A percentile compares a stretch with the other conserved stretches of the same genome.
These are phyloP conservation scores for Vireo altiloquus DNA, from an alignment of 2,113 vertebrate species.

Conservation along the genomic window DNA sequence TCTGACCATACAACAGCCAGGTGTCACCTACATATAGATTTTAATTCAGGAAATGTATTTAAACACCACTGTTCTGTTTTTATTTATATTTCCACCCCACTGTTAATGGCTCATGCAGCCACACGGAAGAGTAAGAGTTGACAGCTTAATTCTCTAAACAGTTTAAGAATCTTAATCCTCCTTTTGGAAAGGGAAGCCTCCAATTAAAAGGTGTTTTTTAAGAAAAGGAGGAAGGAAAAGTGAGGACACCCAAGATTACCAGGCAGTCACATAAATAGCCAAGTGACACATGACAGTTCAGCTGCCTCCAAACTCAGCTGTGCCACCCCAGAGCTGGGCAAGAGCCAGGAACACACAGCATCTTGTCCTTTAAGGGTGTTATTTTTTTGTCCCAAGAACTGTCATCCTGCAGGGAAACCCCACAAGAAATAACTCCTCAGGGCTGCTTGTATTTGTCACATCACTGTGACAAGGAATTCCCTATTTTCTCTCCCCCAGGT, in stretches of 20 bases:
- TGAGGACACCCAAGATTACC: neutral
- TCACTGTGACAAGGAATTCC: neutral
- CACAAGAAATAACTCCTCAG: neutral
- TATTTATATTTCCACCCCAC: rapidly evolving
- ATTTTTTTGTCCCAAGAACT: neutral
- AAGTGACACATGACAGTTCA: neutral
- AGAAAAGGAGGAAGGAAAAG: neutral
- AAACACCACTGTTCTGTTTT: neutral
- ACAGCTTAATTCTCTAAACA: neutral
- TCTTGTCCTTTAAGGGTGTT: neutral
- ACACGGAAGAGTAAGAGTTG: neutral
- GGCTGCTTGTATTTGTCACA: neutral
- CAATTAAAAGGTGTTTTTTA: neutral
- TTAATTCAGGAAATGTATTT: neutral
- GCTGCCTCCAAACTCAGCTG: neutral
- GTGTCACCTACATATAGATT: neutral
- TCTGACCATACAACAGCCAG: neutral
- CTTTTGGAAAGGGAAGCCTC: neutral
- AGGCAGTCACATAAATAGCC: neutral
- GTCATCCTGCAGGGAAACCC: neutral
- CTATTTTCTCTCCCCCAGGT: neutral
- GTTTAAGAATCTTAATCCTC: neutral
- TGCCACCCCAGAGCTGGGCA: neutral
- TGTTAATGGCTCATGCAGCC: neutral
- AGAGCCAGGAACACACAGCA: neutral